These are phyloP conservation scores for Choloepus hoffmanni DNA, from an alignment of 2,113 vertebrate species.

Conservation along the genomic window DNA sequence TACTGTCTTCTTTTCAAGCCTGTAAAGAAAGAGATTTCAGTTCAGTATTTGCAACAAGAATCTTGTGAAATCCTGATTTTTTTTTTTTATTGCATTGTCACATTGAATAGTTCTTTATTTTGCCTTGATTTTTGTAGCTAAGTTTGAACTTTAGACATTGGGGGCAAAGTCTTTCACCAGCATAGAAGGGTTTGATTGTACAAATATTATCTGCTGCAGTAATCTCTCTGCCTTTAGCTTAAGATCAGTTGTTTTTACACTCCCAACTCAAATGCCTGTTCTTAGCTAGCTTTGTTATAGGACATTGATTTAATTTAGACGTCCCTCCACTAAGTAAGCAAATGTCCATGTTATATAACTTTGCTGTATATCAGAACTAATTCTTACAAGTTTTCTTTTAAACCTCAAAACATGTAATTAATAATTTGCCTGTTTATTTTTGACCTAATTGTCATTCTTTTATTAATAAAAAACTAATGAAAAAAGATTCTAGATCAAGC, in stretches of 20 bases:
- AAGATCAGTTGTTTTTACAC: not conserved
- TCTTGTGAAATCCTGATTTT: constrained; percentile 54
- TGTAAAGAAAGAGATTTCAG: constrained; percentile 52
- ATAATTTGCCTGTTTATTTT: constrained; percentile 89
- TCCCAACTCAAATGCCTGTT: not conserved
- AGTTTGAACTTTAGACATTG: constrained; percentile 59
- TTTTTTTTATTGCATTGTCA: constrained; percentile 60
- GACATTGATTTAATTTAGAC: not conserved
- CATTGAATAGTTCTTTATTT: constrained; percentile 53
- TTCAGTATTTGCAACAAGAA: constrained; percentile 54
- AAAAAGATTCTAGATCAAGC: constrained; percentile 84
- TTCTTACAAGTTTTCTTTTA: constrained; percentile 80
- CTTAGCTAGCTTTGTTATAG: not conserved
- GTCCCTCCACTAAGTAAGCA: constrained; percentile 5
- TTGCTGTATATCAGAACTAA: constrained; percentile 81
- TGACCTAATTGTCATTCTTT: constrained; percentile 86
- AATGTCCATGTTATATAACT: constrained; percentile 46
- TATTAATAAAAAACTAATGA: constrained; percentile 86
- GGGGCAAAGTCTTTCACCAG: constrained; percentile 78
- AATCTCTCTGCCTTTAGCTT: constrained; percentile 65
- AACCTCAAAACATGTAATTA: constrained; percentile 83
- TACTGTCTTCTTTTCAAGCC: constrained; percentile 52
- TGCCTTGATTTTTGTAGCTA: constrained; percentile 48
- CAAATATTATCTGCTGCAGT: not conserved
- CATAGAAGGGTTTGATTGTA: constrained; percentile 55